Evolutionary conservation across 1,140 invertebrate genomes (phyloP).

Genomic region (Galendromus occidentalis): DNA sequence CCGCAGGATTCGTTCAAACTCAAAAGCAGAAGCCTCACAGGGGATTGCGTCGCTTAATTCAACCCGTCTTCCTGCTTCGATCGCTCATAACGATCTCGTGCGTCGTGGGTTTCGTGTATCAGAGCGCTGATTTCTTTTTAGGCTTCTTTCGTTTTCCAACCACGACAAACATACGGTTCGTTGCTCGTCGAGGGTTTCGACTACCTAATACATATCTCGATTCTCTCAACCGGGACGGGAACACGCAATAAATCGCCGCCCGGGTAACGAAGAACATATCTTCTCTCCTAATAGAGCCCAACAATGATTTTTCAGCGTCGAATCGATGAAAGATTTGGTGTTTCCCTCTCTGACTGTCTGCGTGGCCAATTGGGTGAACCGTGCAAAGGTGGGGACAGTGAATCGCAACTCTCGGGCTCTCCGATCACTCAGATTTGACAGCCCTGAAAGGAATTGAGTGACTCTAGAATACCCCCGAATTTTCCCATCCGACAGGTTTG

Average conservation of each 20-base stretch:
- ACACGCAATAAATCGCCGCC: too few species aligned
- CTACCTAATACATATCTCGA: too few species aligned
- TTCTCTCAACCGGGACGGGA: too few species aligned
- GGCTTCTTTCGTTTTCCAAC: conserved; percentile 4
- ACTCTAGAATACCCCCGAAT: too few species aligned
- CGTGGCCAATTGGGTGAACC: conserved; percentile 4
- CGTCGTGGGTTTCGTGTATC: background rate
- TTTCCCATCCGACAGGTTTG: background rate
- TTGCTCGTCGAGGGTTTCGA: too few species aligned
- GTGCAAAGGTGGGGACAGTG: background rate
- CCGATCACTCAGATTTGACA: too few species aligned
- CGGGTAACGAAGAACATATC: too few species aligned
- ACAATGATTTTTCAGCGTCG: background rate
- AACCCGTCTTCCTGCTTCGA: background rate
- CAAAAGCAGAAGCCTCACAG: background rate
- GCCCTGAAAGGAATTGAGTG: too few species aligned
- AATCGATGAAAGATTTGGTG: conserved; percentile 3
- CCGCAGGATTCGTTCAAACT: background rate
- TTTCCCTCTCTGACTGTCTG: background rate
- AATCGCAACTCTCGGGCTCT: too few species aligned
- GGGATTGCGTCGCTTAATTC: background rate
- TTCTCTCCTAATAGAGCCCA: too few species aligned
- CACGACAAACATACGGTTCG: background rate
- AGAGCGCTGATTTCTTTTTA: conserved; percentile 3
- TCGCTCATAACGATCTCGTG: background rate